Evolutionary conservation across 2,797 vertebrate species (phyloP), one percentile per base, ranked within the genome.

Genomic region (Brachyrhaphis roseni): DNA sequence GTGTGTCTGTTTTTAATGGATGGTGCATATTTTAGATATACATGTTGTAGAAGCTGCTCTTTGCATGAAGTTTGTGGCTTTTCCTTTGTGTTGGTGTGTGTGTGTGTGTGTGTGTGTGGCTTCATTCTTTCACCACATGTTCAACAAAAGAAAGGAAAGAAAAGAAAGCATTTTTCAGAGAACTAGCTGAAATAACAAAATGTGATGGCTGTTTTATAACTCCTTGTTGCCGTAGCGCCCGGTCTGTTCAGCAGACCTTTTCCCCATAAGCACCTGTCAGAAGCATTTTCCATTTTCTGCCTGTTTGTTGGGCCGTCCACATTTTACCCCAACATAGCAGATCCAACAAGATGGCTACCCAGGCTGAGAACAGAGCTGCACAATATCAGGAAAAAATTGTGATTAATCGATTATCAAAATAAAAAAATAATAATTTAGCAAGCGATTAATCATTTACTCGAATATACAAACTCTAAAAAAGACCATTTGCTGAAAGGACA

Each of bases 331-430:
- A 80, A 91, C 86, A 78, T 75, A 39, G 62, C 76, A 88, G 91
- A 94, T 90, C 74, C 84, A 90, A 79, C 75, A 41, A 82, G 90
- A 92, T 84, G 3, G 75, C 79, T 87, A 78, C 85, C 80, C 62
- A 80, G 87, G 81, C 45, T 46, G 45, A 41, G 45, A 43, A 15
- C 39, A n/a, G 5, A 70, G 39, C 39, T 23, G 64, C 64, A 70
- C 20, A 70, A 2, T 43, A 10, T 43, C 23, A n/a, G 39, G 43
- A 45, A 70, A 43, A 18, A 36, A 34, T 7, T 15, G 0, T 8
- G 7, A n/a, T 6, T 45, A 7, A n/a, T 28, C 15, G 5, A 8
- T 45, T 23, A 23, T 51, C 18, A 0, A 23, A 51, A 23, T 51
- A 8, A 51, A 51, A 51, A 6, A 20, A 20, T 0, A 47, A 1